Evolutionary conservation across 1,140 invertebrate genomes (phyloP), one percentile per base, ranked within the genome.

Genomic region (Lepidostoma basale): DNA sequence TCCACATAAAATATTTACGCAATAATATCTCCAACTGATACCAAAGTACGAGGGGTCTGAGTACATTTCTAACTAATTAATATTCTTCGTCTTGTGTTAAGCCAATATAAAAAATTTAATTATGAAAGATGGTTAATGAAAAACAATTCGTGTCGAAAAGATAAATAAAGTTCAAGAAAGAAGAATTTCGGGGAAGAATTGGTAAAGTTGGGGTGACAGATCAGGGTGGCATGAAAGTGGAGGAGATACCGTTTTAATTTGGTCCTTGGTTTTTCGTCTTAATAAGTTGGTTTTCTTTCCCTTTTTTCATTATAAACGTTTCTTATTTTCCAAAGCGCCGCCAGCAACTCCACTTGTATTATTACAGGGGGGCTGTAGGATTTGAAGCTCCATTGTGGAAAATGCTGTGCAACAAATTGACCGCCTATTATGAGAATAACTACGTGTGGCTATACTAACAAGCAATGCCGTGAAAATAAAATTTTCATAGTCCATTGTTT

Each of bases 341-440:
- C 66, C 33, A 60, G 70, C 66, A 40, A 68, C 42, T 68, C 54
- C 52, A 68, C 70, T 66, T 72, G 68, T 72, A 72, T 72, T 72
- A 72, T 72, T 72, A 54, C 56, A 26, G 66, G 62, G 70, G 56
- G 75, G 77, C 76, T 76, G 76, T 72, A 71, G 73, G 69, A 75
- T 64, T 58, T 74, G 76, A 78, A 79, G 77, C 77, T 76, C 71
- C 30, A 59, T 59, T 59, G 54, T 59, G 30, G 12, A 5, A 54
- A 33, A 54, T 12, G 74, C 70, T 60, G 47, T 67, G 73, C 76
- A 75, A 78, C 80, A 79, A 79, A 76, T 76, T 73, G 68, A 73
- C 69, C 67, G 12, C 68, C 74, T 79, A 74, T 79, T 78, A 79
- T 74, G 69, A 16, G n/a, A n/a, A n/a, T n/a, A n/a, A n/a, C n/a